Conservation (phyloP, 2,113 vertebrate genomes). For the Catharus fuscescens region DNA sequence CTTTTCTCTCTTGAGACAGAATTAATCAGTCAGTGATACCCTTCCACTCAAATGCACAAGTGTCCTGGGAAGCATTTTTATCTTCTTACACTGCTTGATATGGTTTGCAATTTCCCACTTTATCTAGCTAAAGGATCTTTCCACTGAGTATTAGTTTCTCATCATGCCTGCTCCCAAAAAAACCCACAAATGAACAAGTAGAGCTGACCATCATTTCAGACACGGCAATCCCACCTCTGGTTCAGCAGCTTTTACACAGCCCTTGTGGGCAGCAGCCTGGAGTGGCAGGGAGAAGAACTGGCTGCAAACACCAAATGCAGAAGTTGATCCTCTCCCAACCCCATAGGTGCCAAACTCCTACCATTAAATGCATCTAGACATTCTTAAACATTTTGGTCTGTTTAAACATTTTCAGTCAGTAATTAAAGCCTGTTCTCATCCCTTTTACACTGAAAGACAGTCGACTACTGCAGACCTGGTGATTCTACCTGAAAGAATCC, state of each 20-base stretch:
- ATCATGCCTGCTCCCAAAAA: not conserved
- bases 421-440: not conserved
- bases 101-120: not conserved
- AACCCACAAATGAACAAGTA: not conserved
- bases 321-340: fast-evolving
- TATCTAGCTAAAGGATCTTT: not conserved
- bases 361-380: not conserved
- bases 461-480: not conserved
- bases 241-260: not conserved
- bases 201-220: not conserved
- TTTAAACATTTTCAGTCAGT: not conserved
- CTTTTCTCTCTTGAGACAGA: not conserved
- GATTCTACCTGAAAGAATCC: not conserved
- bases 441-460: not conserved
- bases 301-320: not conserved
- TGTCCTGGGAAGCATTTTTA: not conserved
- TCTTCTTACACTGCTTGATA: not conserved
- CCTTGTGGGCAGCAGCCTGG: not conserved
- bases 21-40: not conserved
- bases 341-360: not conserved
- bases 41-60: not conserved
- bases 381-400: not conserved
- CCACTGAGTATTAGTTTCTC: not conserved
- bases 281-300: not conserved
- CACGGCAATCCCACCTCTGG: not conserved